phyloP scores from a whole-genome alignment of 2,888 invertebrate genomes.

The Trichopria drosophilae region DNA sequence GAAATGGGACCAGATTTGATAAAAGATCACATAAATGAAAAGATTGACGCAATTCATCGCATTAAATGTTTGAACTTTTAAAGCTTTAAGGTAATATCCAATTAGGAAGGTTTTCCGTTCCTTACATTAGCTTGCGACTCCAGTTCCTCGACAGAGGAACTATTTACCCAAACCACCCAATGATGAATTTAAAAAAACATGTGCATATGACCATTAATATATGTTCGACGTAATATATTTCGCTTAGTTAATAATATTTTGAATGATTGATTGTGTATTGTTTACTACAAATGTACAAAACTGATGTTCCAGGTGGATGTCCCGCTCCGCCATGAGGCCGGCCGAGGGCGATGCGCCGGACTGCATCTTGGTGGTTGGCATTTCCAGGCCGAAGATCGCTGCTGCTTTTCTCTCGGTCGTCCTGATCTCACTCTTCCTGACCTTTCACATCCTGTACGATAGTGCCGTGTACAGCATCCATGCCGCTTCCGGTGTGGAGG shows the following conservation, averaged over 20 bases:
- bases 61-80: too few species aligned
- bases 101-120: too few species aligned
- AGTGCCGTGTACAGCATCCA: constrained; percentile 81
- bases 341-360: constrained; percentile 82
- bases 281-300: too few species aligned
- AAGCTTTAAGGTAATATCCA: too few species aligned
- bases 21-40: too few species aligned
- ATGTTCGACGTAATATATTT: neutral
- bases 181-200: too few species aligned
- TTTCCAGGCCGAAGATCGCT: constrained; percentile 82
- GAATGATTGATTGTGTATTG: constrained; percentile 16
- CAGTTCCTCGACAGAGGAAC: too few species aligned
- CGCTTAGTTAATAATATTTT: constrained; percentile 7
- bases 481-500: constrained; percentile 58
- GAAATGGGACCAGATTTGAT: too few species aligned
- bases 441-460: constrained; percentile 83
- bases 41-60: too few species aligned
- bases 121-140: too few species aligned
- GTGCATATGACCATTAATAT: too few species aligned
- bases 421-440: constrained; percentile 79
- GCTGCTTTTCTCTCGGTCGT: constrained; percentile 78
- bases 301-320: constrained; percentile 73
- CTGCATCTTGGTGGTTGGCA: constrained; percentile 81
- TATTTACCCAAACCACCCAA: too few species aligned
- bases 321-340: constrained; percentile 79